Conservation (phyloP, 2,797 vertebrate species). For the Pangasius djambal region DNA sequence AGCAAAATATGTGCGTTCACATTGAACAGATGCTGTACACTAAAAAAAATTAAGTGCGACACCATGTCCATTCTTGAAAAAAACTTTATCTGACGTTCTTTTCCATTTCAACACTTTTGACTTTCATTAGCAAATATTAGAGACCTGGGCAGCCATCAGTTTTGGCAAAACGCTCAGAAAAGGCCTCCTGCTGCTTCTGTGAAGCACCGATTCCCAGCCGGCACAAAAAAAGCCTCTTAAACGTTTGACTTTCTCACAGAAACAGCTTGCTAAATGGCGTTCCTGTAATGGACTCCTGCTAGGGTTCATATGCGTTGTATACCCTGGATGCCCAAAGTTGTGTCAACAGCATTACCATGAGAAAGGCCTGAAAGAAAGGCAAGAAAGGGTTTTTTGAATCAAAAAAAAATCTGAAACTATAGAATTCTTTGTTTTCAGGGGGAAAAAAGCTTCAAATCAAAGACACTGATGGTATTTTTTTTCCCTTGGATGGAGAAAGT, state of each 20-base stretch:
- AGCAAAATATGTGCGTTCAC: not conserved
- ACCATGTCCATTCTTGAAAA: constrained; percentile 67
- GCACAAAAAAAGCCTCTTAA: constrained; percentile 76
- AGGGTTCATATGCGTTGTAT: constrained; percentile 85
- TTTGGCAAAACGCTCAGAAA: constrained; percentile 68
- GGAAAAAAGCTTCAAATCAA: constrained; percentile 86
- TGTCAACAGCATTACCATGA: constrained; percentile 87
- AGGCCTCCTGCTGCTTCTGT: constrained; percentile 74
- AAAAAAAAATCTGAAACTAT: constrained; percentile 87
- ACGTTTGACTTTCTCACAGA: constrained; percentile 86
- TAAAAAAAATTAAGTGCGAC: constrained; percentile 56
- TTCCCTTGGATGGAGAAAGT: constrained; percentile 74
- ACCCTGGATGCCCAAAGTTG: constrained; percentile 80
- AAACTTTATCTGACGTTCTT: constrained; percentile 69
- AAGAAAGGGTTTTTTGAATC: constrained; percentile 76
- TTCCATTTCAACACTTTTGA: constrained; percentile 73
- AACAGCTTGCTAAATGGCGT: constrained; percentile 85
- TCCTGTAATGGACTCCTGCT: constrained; percentile 86
- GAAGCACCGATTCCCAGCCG: constrained; percentile 70
- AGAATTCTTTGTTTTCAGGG: constrained; percentile 85
- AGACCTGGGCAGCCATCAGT: constrained; percentile 73
- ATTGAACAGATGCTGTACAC: not conserved
- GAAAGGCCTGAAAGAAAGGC: constrained; percentile 76
- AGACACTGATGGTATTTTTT: constrained; percentile 88
- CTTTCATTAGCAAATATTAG: constrained; percentile 77